Percentiles rank a stretch among this genome's conserved stretches.
These are phyloP conservation scores for Dissostichus mawsoni DNA, from an alignment of 2,113 vertebrate genomes.

Conservation along the genomic window DNA sequence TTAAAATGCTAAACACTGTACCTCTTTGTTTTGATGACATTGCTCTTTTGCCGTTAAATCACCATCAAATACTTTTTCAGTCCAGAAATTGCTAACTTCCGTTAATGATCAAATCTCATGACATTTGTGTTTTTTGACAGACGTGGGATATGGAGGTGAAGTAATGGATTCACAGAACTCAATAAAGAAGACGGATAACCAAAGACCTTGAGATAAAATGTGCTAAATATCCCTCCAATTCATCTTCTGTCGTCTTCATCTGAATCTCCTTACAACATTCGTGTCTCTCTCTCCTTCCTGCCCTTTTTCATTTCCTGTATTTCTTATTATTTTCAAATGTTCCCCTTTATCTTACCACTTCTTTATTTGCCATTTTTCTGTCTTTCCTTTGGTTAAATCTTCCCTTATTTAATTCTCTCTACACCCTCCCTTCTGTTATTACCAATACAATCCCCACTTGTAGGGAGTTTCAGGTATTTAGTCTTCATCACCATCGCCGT, in stretches of 20 bases:
- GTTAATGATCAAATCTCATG: not conserved
- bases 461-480: conserved; percentile 1
- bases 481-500: conserved; percentile 40
- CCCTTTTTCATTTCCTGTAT: not conserved
- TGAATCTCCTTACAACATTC: not conserved
- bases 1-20: not conserved
- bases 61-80: not conserved
- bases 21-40: not conserved
- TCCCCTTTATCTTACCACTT: not conserved
- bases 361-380: not conserved
- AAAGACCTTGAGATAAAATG: conserved; percentile 17
- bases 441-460: conserved; percentile 28
- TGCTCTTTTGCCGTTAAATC: not conserved
- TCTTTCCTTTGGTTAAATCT: not conserved
- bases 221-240: conserved; percentile 4
- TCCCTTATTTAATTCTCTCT: not conserved
- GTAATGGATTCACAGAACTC: conserved; percentile 12
- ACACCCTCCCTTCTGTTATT: conserved; percentile 11
- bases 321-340: not conserved
- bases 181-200: conserved; percentile 11
- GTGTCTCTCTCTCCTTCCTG: not conserved
- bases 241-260: not conserved
- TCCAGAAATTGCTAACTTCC: not conserved
- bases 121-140: not conserved
- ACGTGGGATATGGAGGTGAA: not conserved